Base-by-base conservation (phyloP, 1,140 invertebrate species). In the Argopecten irradians region DNA sequence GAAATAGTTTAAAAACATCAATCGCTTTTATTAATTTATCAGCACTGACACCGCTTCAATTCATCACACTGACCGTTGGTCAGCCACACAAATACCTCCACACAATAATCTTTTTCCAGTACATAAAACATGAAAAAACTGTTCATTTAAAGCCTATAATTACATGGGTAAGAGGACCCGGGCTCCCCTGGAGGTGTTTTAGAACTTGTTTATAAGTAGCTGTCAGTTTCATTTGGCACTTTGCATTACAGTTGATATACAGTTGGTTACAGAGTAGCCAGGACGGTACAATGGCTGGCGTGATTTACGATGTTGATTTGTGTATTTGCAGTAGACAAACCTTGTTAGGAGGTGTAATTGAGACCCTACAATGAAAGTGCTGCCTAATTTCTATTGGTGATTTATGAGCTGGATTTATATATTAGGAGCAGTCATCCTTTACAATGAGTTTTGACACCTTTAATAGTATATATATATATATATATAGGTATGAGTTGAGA, bases 101-200 rank as follows among this genome's bases (percentile, higher is more conserved):
- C 55, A 71, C 55, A 71, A 71, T 71, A n/a, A 71, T 71, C 55
- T 71, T 71, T 71, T 71, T 71, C 55, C 55, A 71, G 55, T 71
- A 71, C 55, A 71, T 71, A 71, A 71, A 71, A 71, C 55, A 71
- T 71, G 55, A 71, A 71, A 71, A 46, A 71, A 71, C 7, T 22
- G 55, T 71, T 71, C 0, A n/a, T 71, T 28, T 71, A 71, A 71
- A 71, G 55, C n/a, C 55, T 71, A 71, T 71, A 71, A 71, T 71
- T 71, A 71, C 28, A 71, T 22, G 22, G 55, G 55, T 71, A 71
- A 71, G 22, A 71, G 16, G 55, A 71, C 55, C 1, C 55, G 55
- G n/a, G n/a, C 55, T 71, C 55, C 55, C 55, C 55, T n/a, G 28
- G 55, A 71, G 55, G 22, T 71, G 55, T 71, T 71, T 71, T 71